Base-by-base conservation (phyloP, 2,888 invertebrate species). In the Neoaliturus tenellus region DNA sequence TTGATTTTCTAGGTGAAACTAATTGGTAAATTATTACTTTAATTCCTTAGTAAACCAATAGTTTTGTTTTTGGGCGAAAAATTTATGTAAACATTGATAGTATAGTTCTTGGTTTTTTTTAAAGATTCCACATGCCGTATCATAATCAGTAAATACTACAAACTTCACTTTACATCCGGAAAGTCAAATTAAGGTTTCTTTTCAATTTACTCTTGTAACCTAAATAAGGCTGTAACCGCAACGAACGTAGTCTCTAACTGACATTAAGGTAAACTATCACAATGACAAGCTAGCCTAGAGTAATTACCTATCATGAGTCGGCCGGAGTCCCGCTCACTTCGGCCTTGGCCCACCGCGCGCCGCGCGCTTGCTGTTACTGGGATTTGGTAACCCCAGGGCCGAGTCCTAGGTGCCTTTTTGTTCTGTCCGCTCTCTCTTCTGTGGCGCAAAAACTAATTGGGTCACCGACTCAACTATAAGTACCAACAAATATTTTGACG, bases 381-480 rank as follows among this genome's bases (percentile, higher is more conserved):
- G 17, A 33, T 67, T 67, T 67, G 31, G 67, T 33, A 31, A 67
- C 67, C 31, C n/a, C 28, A 67, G 67, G 67, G 28, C 28, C 67
- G 31, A 3, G 51, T 23, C 3, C 51, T 51, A 23, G 31, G 31
- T 3, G 17, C 67, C 31, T 67, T 67, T 67, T 67, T 67, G 51
- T 14, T 51, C 51, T 51, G n/a, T n/a, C 48, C 44, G 75, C 75
- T 75, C 75, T 75, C 75, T 75, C 75, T 75, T 51, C 17, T 23
- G n/a, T 41, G 44, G 28, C 25, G 75, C 75, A 75, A 75, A 75
- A 75, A 75, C 75, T 75, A 75, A 75, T 75, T 75, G 75, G 75
- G 75, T 75, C 75, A 75, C 75, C 28, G 48, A 51, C 25, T 17
- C 39, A 39, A 35, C 71, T 23, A 71, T 23, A 20, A 71, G 41